Percentiles rank a stretch among this genome's conserved stretches.
phyloP scores from a whole-genome alignment of 53 echinoderm and acorn worm species.

The Temnopleurus reevesii region DNA sequence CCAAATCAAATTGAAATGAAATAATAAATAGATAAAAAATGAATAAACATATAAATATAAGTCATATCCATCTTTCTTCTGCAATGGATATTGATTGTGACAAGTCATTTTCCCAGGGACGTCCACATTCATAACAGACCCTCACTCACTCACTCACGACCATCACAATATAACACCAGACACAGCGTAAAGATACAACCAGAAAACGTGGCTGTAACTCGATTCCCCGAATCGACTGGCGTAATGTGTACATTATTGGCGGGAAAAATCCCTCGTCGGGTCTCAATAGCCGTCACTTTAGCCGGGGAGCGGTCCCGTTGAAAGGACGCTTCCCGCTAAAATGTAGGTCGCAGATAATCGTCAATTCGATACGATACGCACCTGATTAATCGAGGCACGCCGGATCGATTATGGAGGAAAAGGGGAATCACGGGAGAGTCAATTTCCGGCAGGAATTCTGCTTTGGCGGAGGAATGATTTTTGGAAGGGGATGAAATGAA shows the following conservation, averaged over 20 bases:
- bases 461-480: neutral
- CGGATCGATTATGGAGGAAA: conserved; percentile 36
- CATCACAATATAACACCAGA: conserved; percentile 28
- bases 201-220: conserved; percentile 1
- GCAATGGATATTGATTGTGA: no score
- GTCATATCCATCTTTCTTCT: no score
- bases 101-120: conserved; percentile 21
- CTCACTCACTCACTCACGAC: neutral
- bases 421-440: conserved; percentile 13
- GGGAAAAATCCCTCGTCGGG: neutral
- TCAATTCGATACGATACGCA: conserved; percentile 32
- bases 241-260: conserved; percentile 22
- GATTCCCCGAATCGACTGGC: neutral
- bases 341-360: conserved; percentile 49
- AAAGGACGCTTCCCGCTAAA: conserved; percentile 22
- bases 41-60: no score
- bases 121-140: neutral
- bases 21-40: no score
- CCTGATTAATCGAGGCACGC: conserved; percentile 27
- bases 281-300: conserved; percentile 25
- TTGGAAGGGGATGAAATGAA: neutral
- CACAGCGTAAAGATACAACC: neutral
- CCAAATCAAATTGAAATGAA: no score
- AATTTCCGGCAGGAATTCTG: conserved; percentile 31
- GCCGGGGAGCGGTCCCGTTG: neutral